Evolutionary conservation across 1,140 invertebrate genomes (phyloP), one percentile per base, ranked within the genome.

Genomic region (Cydia splendana): DNA sequence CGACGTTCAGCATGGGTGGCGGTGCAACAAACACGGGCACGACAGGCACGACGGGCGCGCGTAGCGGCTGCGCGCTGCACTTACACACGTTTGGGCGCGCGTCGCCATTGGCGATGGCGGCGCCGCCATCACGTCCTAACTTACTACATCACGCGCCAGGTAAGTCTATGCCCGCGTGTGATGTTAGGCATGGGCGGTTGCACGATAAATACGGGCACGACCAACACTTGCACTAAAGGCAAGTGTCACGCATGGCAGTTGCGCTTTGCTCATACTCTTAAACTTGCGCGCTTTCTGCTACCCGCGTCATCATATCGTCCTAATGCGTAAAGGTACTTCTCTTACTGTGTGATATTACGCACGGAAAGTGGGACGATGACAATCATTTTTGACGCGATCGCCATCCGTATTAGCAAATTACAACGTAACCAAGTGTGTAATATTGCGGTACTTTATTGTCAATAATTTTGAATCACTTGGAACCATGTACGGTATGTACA

Each of bases 51-150:
- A 67, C 0, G 89, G 95, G 78, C 95, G 96, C 82, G 62, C 62
- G 78, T 45, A 75, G 30, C 67, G 76, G 96, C 81, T 96, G 96
- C 84, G 96, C 95, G 5, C 95, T 97, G 94, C 96, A 96, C 87
- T 96, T 96, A 82, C 96, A 96, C 82, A 96, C 96, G 2, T 96
- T 97, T 80, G 95, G 95, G 6, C 96, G 96, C 85, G 94, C 96
- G 34, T 96, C 96, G 82, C 95, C 96, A 73, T 95, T 95, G 24
- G 84, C 82, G 76, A 82, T 88, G 53, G 85, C 85, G 69, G 89
- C 87, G 76, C 83, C 88, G 45, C 87, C 85, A 65, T 84, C 87
- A 48, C 80, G 87, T 0, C 87, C 85, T 38, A 85, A 85, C 24
- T 79, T 88, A 15, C 80, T 88, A 2, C 80, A 85, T 9, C 88